Conservation (phyloP, 2,797 vertebrate species). For the Xenops minutus region DNA sequence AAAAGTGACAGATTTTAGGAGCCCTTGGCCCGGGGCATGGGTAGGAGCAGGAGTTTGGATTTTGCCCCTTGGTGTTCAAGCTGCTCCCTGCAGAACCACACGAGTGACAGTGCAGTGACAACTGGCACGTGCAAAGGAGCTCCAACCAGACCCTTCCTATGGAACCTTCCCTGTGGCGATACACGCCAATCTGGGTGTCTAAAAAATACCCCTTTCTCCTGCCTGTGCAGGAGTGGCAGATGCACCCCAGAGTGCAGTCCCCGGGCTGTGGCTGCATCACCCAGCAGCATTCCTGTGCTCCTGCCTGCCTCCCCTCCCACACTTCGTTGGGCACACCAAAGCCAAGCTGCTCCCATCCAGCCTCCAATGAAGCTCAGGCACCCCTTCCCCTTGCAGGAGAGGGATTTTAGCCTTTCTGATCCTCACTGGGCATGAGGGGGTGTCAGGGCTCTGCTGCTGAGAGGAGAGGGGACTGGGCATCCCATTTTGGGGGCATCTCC, state of each 20-base stretch:
- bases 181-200: neutral
- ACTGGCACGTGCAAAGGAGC: neutral
- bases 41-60: neutral
- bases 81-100: neutral
- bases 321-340: accelerated
- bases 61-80: neutral
- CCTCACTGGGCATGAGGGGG: accelerated
- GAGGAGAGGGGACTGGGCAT: neutral
- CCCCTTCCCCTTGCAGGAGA: neutral
- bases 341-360: neutral
- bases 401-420: neutral
- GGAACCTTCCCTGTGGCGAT: neutral
- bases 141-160: neutral
- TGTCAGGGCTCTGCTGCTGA: neutral
- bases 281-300: accelerated
- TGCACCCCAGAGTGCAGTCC: neutral
- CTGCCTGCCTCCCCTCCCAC: neutral
- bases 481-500: accelerated
- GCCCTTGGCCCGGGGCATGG: neutral
- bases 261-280: neutral
- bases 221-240: neutral
- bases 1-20: neutral
- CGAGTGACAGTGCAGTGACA: accelerated
- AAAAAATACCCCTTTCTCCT: neutral
- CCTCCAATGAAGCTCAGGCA: accelerated